These are phyloP conservation scores for Elmis aenea DNA, from an alignment of 2,888 invertebrate genomes.

Conservation along the genomic window DNA sequence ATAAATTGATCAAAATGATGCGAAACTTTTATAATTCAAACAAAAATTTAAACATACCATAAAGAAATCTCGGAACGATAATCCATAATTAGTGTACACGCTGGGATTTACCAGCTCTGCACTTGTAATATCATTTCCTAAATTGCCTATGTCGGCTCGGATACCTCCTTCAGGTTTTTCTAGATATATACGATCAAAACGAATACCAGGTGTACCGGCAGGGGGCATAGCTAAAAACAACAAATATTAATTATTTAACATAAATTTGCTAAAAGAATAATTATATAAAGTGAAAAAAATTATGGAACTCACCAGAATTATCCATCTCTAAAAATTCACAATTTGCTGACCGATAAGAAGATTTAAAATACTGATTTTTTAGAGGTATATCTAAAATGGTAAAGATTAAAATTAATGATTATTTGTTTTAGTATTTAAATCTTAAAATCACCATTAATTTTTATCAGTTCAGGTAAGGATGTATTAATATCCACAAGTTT, in stretches of 20 bases:
- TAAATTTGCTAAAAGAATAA: too few relatives aligned
- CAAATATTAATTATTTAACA: too few relatives aligned
- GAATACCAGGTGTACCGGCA: slow-evolving; percentile 36
- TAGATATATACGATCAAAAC: slow-evolving; percentile 32
- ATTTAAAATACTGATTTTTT: slow-evolving; percentile 33
- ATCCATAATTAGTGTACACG: slow-evolving; percentile 44
- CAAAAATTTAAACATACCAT: too few relatives aligned
- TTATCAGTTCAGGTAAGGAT: slow-evolving; percentile 44
- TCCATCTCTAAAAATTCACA: slow-evolving; percentile 37
- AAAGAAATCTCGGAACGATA: slow-evolving; percentile 45
- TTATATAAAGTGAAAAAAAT: too few relatives aligned
- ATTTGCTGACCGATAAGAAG: slow-evolving; percentile 32
- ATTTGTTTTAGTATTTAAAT: too few relatives aligned
- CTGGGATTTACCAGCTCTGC: slow-evolving; percentile 44
- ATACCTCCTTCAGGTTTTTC: slow-evolving; percentile 30
- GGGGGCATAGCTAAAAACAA: slow-evolving; percentile 29
- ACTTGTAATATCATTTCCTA: slow-evolving; percentile 39
- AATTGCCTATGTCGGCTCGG: slow-evolving; percentile 35
- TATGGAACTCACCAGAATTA: slow-evolving; percentile 35
- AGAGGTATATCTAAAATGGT: slow-evolving; percentile 36
- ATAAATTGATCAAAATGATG: too few relatives aligned
- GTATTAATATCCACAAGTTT: slow-evolving; percentile 48
- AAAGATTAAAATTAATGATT: slow-evolving; percentile 9
- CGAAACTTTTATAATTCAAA: too few relatives aligned
- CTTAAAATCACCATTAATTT: slow-evolving; percentile 41